These are phyloP conservation scores for Danio aesculapii DNA, from an alignment of 2,797 vertebrate species.

Conservation along the genomic window DNA sequence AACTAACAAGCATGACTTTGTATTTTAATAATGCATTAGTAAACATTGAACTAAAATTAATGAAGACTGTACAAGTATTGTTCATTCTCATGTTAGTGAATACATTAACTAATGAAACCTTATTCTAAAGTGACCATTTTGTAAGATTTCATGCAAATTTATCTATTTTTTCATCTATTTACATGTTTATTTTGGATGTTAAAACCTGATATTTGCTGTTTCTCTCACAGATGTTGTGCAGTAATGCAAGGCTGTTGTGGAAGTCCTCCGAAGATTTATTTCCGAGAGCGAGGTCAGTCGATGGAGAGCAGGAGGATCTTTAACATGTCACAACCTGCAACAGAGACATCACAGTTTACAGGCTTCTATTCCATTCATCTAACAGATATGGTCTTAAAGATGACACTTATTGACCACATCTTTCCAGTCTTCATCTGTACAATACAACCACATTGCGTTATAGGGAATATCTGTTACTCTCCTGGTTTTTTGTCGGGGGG, in stretches of 20 bases:
- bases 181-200: too few relatives aligned
- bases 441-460: slow-evolving; percentile 10
- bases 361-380: background rate
- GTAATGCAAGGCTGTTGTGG: slow-evolving; percentile 23
- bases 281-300: slow-evolving; percentile 44
- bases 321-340: slow-evolving; percentile 40
- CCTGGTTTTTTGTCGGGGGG: slow-evolving; percentile 39
- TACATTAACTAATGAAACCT: too few relatives aligned
- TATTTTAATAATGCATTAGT: too few relatives aligned
- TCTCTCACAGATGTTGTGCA: background rate
- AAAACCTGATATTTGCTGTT: background rate
- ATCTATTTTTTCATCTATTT: too few relatives aligned
- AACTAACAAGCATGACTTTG: too few relatives aligned
- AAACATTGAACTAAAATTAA: too few relatives aligned
- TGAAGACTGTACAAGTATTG: too few relatives aligned
- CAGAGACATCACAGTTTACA: slow-evolving; percentile 39
- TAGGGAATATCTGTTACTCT: slow-evolving; percentile 35
- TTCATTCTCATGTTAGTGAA: too few relatives aligned
- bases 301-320: slow-evolving; percentile 49
- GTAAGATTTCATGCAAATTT: too few relatives aligned
- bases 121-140: too few relatives aligned
- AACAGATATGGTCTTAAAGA: slow-evolving; percentile 4
- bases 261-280: slow-evolving; percentile 56
- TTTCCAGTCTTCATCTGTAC: background rate
- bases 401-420: slow-evolving; percentile 22